phyloP scores from a whole-genome alignment of 2,888 invertebrate species.

The Neria commutata region DNA sequence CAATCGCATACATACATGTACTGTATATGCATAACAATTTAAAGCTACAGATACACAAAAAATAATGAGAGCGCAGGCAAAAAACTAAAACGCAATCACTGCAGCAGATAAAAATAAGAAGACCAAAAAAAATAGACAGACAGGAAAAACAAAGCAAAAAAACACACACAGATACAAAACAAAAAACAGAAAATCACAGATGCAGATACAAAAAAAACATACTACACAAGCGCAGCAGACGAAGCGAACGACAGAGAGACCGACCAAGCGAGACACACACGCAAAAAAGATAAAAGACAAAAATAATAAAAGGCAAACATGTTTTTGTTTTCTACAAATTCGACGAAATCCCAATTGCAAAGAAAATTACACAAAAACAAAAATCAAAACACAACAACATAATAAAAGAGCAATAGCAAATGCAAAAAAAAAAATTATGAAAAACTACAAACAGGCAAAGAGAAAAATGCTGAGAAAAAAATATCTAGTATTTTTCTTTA shows the following conservation, averaged over 20 bases:
- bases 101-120: neutral
- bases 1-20: too few species aligned
- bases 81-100: neutral
- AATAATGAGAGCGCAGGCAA: neutral
- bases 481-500: too few species aligned
- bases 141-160: too few species aligned
- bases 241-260: neutral
- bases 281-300: neutral
- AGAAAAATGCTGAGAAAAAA: neutral
- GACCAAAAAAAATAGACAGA: neutral
- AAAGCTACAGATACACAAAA: too few species aligned
- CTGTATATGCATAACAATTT: too few species aligned
- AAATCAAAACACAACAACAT: neutral
- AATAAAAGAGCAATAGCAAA: too few species aligned
- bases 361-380: too few species aligned
- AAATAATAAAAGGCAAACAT: neutral
- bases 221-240: neutral
- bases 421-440: neutral
- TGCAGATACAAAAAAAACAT: neutral
- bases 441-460: neutral
- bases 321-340: conserved; percentile 1
- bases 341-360: neutral
- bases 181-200: too few species aligned
- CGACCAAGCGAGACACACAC: neutral
- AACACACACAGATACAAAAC: neutral